These are phyloP conservation scores for Idaea biselata DNA, from an alignment of 2,888 invertebrate genomes.

Conservation along the genomic window DNA sequence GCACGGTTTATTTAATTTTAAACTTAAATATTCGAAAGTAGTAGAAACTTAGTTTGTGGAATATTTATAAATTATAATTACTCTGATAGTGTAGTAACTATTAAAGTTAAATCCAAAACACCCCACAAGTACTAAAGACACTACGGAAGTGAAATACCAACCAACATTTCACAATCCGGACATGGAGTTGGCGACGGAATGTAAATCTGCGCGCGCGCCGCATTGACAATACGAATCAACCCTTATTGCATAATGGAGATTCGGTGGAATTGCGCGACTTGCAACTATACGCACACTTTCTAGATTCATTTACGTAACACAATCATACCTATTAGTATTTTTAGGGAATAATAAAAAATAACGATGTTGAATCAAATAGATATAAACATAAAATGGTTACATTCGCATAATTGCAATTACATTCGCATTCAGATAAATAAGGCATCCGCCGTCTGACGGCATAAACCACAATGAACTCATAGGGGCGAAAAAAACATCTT, in stretches of 20 bases:
- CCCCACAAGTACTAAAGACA: conserved; percentile 16
- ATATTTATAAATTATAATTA: no score
- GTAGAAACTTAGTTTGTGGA: no score
- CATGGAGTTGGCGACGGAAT: conserved; percentile 47
- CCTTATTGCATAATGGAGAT: conserved; percentile 72
- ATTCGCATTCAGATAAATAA: no score
- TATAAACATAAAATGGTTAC: no score
- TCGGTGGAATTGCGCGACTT: conserved; percentile 47
- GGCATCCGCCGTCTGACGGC: no score
- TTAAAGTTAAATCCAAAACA: background rate
- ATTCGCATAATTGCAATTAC: no score
- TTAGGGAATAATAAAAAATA: conserved; percentile 17
- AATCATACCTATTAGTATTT: conserved; percentile 21
- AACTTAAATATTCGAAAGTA: background rate
- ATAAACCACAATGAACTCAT: no score
- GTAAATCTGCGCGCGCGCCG: conserved; percentile 48
- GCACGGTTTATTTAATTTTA: conserved; percentile 14
- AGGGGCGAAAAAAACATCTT: no score
- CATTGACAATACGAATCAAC: conserved; percentile 50
- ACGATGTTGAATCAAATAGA: background rate
- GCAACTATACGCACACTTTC: conserved; percentile 66
- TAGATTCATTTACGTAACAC: conserved; percentile 43
- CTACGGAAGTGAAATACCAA: conserved; percentile 68
- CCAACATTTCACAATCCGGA: conserved; percentile 71
- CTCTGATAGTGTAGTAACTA: no score